These are phyloP conservation scores for Cynodonichthys magdalenae DNA, from an alignment of 2,797 vertebrate species.

Conservation along the genomic window DNA sequence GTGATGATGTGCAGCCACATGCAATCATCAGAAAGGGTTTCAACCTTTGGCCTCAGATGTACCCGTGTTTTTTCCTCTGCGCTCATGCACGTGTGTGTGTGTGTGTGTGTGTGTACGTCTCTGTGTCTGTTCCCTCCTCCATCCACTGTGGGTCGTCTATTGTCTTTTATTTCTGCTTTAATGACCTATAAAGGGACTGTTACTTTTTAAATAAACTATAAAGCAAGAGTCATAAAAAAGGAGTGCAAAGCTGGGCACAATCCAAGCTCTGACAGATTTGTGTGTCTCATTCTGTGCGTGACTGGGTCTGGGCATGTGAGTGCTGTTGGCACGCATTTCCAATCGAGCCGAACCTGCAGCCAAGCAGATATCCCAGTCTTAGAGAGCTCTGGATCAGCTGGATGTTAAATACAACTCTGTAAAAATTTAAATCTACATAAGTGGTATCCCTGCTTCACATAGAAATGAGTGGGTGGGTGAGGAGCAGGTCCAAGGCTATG, in stretches of 20 bases:
- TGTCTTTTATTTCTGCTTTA: conserved; percentile 81
- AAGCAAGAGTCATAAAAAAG: conserved; percentile 80
- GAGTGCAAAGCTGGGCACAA: conserved; percentile 75
- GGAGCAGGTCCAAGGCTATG: conserved; percentile 68
- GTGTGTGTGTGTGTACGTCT: conserved; percentile 32
- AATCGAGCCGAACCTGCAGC: conserved; percentile 35
- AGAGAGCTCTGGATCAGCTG: conserved; percentile 38
- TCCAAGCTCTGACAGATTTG: conserved; percentile 68
- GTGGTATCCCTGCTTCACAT: conserved; percentile 66
- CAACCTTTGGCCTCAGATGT: conserved; percentile 63
- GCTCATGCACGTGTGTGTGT: not conserved
- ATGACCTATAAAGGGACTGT: conserved; percentile 85
- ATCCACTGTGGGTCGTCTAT: conserved; percentile 71
- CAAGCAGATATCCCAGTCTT: conserved; percentile 41
- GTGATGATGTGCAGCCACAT: conserved; percentile 44
- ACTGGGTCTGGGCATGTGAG: conserved; percentile 18
- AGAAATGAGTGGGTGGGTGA: conserved; percentile 69
- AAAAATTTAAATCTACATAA: conserved; percentile 63
- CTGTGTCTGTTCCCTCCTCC: conserved; percentile 67
- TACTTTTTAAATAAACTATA: conserved; percentile 87
- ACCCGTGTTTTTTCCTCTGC: conserved; percentile 39
- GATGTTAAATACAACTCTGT: conserved; percentile 55
- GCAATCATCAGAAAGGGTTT: conserved; percentile 44
- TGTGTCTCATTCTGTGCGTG: conserved; percentile 27
- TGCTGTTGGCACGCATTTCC: conserved; percentile 49